A percentile compares a stretch with the other conserved stretches of the same genome.
Evolutionary conservation across 2,888 invertebrate genomes (phyloP).

Genomic region (Drosophila gaucha): DNA sequence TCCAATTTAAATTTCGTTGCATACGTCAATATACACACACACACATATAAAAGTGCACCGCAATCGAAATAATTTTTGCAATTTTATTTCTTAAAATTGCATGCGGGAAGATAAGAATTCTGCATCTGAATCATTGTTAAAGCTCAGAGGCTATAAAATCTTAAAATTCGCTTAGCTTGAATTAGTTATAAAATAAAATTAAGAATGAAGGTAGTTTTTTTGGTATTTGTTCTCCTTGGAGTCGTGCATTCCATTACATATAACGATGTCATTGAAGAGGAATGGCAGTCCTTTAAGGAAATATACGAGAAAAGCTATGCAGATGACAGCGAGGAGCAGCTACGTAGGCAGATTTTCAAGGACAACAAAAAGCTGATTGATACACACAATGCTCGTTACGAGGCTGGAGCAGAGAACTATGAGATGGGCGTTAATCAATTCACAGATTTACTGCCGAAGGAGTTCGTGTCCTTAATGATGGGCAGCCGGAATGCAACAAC

Average conservation of each 20-base stretch:
- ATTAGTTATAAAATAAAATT: no score
- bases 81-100: no score
- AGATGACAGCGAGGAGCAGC: constrained; percentile 10
- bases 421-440: constrained; percentile 42
- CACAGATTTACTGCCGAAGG: constrained; percentile 18
- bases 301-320: constrained; percentile 11
- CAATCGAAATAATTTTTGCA: no score
- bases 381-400: constrained; percentile 25
- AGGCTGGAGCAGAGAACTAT: constrained; percentile 11
- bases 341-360: constrained; percentile 27
- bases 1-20: no score
- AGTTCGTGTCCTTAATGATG: constrained; percentile 9
- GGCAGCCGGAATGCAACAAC: neutral
- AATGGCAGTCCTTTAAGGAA: constrained; percentile 27
- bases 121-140: no score
- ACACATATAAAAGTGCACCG: no score
- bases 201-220: constrained; percentile 4
- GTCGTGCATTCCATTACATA: neutral
- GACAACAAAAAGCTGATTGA: constrained; percentile 24
- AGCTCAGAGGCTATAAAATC: no score
- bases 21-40: no score
- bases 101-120: no score
- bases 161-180: neutral
- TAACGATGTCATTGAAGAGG: neutral
- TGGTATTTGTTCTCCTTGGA: constrained; percentile 2